Conservation (phyloP, 2,113 vertebrate species). For the Pungitius pungitius region DNA sequence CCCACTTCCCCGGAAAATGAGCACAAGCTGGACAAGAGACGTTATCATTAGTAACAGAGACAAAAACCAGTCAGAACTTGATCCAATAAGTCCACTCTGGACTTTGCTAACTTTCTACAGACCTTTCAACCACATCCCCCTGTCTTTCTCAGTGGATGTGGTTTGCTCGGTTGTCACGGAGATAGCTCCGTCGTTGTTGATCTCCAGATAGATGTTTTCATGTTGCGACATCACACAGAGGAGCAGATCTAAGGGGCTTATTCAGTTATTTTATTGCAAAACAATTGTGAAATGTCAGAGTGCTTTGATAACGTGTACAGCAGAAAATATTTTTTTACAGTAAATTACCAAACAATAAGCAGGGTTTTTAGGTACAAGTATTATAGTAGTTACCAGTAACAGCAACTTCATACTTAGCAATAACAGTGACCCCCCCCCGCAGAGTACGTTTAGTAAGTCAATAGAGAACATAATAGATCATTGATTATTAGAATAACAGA, state of each 20-base stretch:
- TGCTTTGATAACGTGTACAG: not conserved
- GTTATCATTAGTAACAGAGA: not conserved
- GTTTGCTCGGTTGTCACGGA: not conserved
- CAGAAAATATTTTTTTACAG: not conserved
- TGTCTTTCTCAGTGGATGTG: not conserved
- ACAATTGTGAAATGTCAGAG: not conserved
- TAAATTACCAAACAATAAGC: not conserved
- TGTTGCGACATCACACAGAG: not conserved
- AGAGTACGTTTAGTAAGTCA: too few relatives aligned
- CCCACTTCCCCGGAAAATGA: not conserved
- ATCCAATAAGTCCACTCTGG: not conserved
- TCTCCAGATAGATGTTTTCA: not conserved
- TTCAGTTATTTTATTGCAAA: not conserved
- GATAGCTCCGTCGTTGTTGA: conserved; percentile 1
- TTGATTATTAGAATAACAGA: not conserved
- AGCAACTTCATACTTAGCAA: too few relatives aligned
- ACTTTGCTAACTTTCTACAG: not conserved
- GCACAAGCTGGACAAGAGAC: not conserved
- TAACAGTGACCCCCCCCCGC: not conserved
- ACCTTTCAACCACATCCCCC: not conserved
- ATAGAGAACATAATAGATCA: not conserved
- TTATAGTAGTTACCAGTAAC: not conserved
- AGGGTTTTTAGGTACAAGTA: not conserved
- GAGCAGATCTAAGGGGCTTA: not conserved
- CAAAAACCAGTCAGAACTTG: not conserved